A percentile compares a stretch with the other conserved stretches of the same genome.
These are phyloP conservation scores for Eilema caniola DNA, from an alignment of 2,888 invertebrate genomes.

Conservation along the genomic window DNA sequence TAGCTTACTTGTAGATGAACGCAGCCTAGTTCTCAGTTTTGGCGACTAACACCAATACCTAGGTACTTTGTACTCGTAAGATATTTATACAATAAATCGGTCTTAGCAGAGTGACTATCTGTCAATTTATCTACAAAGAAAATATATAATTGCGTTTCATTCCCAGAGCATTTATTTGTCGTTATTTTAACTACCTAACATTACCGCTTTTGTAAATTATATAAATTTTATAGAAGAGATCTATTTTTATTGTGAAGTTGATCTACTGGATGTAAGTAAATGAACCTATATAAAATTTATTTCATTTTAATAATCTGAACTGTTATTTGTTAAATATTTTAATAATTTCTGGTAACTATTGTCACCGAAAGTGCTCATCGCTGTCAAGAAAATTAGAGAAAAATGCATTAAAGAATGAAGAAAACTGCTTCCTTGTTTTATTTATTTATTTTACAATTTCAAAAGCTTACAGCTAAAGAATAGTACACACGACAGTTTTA, in stretches of 20 bases:
- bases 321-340: constrained; percentile 82
- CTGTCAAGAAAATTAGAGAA: constrained; percentile 88
- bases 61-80: constrained; percentile 83
- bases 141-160: constrained; percentile 77
- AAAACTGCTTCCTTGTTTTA: constrained; percentile 74
- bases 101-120: constrained; percentile 83
- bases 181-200: constrained; percentile 79
- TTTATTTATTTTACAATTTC: too few species aligned
- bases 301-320: constrained; percentile 75
- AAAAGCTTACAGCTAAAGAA: too few species aligned
- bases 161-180: constrained; percentile 84
- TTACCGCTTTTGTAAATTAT: constrained; percentile 85
- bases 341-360: constrained; percentile 86
- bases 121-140: constrained; percentile 84
- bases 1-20: constrained; percentile 84
- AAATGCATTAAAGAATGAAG: constrained; percentile 87
- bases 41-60: constrained; percentile 85
- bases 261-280: constrained; percentile 77
- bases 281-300: constrained; percentile 72
- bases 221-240: constrained; percentile 87
- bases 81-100: constrained; percentile 83
- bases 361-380: constrained; percentile 91
- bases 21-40: constrained; percentile 85
- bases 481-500: too few species aligned
- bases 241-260: constrained; percentile 87